Base-by-base conservation (phyloP, 2,797 vertebrate species). In the Catharus ustulatus region DNA sequence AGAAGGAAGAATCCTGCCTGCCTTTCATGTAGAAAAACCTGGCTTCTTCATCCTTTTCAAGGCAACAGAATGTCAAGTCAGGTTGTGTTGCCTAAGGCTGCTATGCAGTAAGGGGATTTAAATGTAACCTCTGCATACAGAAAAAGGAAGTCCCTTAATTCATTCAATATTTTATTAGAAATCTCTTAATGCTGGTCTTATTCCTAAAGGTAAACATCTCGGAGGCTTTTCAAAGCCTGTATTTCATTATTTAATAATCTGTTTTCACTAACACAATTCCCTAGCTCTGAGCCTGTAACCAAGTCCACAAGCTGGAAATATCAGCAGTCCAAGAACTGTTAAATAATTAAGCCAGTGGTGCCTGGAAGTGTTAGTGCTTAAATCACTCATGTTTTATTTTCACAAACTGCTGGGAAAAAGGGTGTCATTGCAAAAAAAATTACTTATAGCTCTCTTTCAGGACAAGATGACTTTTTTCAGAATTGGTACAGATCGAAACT, bases 191-290 rank as follows among this genome's bases (percentile, higher is more conserved):
- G 68, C 93, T 96, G 87, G 64, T 80, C 77, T 96, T 96, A 96
- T 96, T 97, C 91, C 94, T 97, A 80, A 97, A 96, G 93, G 95
- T 96, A 97, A 97, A 96, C 81, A 83, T 95, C 94, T 96, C 95
- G 0, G 91, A 97, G 94, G 94, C 45, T 82, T 97, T 97, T 97
- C 94, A 95, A 93, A 96, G 93, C 62, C 96, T 94, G 57, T 89
- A 84, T 97, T 97, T 97, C 95, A 97, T 97, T 97, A 97, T 97
- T 98, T 96, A 98, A 95, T 97, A 95, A 96, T 95, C 89, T 96
- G 81, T 94, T 97, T 93, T 97, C 84, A 92, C 84, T 92, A 95
- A 93, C 91, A 95, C 54, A 92, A 93, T 93, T 97, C 95, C 94
- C 94, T 69, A 79, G 94, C 73, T 93, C 62, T 96, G 74, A 90